Percentiles rank a stretch among this genome's conserved stretches.
These are phyloP conservation scores for Pyrgilauda ruficollis DNA, from an alignment of 2,113 vertebrate genomes.

Conservation along the genomic window DNA sequence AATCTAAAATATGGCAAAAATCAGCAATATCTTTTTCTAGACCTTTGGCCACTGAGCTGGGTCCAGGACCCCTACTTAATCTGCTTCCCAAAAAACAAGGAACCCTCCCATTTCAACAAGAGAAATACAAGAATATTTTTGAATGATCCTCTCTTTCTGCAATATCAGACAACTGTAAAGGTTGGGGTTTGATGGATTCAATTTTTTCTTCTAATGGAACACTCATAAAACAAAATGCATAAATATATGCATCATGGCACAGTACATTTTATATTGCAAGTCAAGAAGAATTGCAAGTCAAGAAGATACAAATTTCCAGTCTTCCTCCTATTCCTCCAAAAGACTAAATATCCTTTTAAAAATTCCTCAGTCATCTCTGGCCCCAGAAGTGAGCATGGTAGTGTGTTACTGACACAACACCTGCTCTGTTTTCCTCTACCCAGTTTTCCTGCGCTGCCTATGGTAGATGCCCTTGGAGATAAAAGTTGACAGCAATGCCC, in stretches of 20 bases:
- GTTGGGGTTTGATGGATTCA: rapidly evolving
- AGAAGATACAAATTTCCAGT: not conserved
- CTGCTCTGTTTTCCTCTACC: not conserved
- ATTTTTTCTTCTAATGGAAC: not conserved
- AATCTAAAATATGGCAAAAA: not conserved
- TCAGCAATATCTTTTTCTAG: not conserved
- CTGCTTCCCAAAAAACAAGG: not conserved
- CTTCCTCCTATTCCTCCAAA: not conserved
- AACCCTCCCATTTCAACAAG: not conserved
- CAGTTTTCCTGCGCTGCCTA: not conserved
- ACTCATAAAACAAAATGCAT: not conserved
- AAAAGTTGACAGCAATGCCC: not conserved
- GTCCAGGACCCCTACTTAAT: not conserved
- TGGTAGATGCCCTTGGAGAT: not conserved
- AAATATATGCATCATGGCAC: not conserved
- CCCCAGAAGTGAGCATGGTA: not conserved
- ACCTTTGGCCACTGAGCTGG: not conserved
- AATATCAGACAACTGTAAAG: not conserved
- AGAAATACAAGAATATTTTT: not conserved
- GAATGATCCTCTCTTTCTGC: not conserved
- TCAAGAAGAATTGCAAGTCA: not conserved
- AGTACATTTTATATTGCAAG: not conserved
- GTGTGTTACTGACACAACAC: not conserved
- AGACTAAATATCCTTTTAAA: not conserved
- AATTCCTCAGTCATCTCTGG: not conserved